Base-by-base conservation (phyloP, 2,113 vertebrate genomes). In the Antigone vipio region DNA sequence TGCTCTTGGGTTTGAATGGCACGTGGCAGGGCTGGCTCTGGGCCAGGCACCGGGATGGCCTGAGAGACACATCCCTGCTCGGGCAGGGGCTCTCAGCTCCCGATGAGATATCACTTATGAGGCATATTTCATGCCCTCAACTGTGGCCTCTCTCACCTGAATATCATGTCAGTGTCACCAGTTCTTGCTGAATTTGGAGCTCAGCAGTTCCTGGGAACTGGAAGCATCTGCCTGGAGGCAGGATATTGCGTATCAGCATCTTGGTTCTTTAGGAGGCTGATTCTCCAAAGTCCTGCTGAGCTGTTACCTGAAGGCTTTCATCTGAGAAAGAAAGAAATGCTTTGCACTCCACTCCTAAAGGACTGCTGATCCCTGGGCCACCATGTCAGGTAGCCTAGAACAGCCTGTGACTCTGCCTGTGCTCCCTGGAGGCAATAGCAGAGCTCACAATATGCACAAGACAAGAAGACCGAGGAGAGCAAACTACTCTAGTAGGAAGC, bases 131-230 rank as follows among this genome's bases (percentile, higher is more conserved):
- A 9, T 86, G 76, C 83, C 83, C 91, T 86, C 67, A 27, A 1
- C 0, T 0, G 44, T 83, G 85, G 62, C 82, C 71, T 88, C 63
- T 88, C 45, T 88, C 82, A 84, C 85, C 88, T 80, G 49, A 90
- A 85, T 86, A 67, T 92, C 94, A 86, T 38, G 68, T 91, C 82
- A 88, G 88, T 77, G 94, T 86, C 88, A 71, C 53, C 0, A 0
- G 72, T 85, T 92, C 94, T 74, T 59, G 72, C 85, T 88, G 83
- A 93, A 73, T 97, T 88, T 79, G 95, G 85, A 95, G 88, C 71
- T 96, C 94, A 92, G 94, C 94, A 93, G 62, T 92, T 97, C 66
- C 74, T 85, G 95, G 74, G 74, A 94, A 66, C 77, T 89, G 81
- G 72, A 68, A 97, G 87, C 89, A 79, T 85, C 88, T 94, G 90